These are phyloP conservation scores for Ctena decussata DNA, from an alignment of 2,888 invertebrate genomes.

Conservation along the genomic window DNA sequence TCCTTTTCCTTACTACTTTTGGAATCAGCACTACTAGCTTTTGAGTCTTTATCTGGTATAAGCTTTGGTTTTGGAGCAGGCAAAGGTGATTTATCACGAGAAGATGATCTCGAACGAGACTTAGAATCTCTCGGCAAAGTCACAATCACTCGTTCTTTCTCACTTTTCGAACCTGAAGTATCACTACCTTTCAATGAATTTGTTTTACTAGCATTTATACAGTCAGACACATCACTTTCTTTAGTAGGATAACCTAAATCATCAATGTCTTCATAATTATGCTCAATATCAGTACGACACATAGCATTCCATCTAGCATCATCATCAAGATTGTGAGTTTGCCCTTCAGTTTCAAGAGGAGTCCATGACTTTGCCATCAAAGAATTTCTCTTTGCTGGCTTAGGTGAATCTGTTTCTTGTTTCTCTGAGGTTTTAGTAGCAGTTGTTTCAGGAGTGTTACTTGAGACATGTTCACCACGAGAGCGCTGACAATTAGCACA, in stretches of 20 bases:
- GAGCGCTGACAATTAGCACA: constrained; percentile 82
- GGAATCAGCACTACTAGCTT: not conserved
- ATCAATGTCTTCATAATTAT: constrained; percentile 62
- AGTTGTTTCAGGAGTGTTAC: not conserved
- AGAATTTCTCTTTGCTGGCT: constrained; percentile 73
- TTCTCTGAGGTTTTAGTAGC: not conserved
- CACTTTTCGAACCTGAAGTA: not conserved
- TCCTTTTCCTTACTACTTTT: not conserved
- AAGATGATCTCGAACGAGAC: constrained; percentile 57
- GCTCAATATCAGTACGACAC: constrained; percentile 56
- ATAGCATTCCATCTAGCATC: constrained; percentile 63
- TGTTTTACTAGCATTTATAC: not conserved
- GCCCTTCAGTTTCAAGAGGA: constrained; percentile 16
- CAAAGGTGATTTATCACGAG: constrained; percentile 57
- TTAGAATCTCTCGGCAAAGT: constrained; percentile 23
- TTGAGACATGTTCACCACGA: constrained; percentile 71
- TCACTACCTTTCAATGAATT: not conserved
- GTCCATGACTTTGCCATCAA: constrained; percentile 66
- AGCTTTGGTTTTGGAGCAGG: constrained; percentile 59
- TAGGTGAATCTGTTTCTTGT: constrained; percentile 66
- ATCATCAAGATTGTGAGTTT: constrained; percentile 32
- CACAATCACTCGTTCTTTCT: not conserved
- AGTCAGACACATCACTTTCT: not conserved
- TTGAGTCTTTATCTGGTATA: not conserved
- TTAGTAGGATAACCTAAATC: not conserved